These are phyloP conservation scores for Lathronympha strigana DNA, from an alignment of 2,888 invertebrate species.

Conservation along the genomic window DNA sequence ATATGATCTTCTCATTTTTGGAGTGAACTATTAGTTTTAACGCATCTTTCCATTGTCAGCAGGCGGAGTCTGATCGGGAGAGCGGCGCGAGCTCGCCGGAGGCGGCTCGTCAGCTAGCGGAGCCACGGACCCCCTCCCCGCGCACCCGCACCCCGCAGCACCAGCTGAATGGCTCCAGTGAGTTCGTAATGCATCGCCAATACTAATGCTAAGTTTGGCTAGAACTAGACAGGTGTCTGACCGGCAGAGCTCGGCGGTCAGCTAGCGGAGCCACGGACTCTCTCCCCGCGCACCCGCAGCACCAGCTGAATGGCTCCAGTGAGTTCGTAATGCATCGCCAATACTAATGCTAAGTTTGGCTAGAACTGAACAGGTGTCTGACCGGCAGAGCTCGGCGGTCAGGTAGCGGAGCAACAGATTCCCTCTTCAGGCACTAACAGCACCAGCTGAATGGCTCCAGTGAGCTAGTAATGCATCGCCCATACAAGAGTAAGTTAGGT, in stretches of 20 bases:
- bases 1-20: too few relatives aligned
- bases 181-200: conserved; percentile 75
- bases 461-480: conserved; percentile 79
- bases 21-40: not conserved
- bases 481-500: conserved; percentile 82
- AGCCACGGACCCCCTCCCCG: conserved; percentile 73
- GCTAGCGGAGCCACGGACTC: conserved; percentile 69
- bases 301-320: conserved; percentile 80
- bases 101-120: conserved; percentile 77
- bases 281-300: conserved; percentile 56
- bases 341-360: conserved; percentile 82
- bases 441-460: conserved; percentile 78
- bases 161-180: conserved; percentile 83
- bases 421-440: conserved; percentile 53
- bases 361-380: conserved; percentile 46
- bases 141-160: conserved; percentile 68
- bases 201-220: conserved; percentile 83
- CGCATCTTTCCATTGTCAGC: conserved; percentile 54
- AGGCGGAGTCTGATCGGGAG: conserved; percentile 87
- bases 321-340: conserved; percentile 76
- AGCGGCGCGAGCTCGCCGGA: conserved; percentile 87
- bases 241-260: conserved; percentile 55
- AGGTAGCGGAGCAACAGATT: conserved; percentile 50
- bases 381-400: conserved; percentile 52
- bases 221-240: conserved; percentile 40